Evolutionary conservation across 2,113 vertebrate genomes (phyloP), one percentile per base, ranked within the genome.

Genomic region (Haemorhous mexicanus): DNA sequence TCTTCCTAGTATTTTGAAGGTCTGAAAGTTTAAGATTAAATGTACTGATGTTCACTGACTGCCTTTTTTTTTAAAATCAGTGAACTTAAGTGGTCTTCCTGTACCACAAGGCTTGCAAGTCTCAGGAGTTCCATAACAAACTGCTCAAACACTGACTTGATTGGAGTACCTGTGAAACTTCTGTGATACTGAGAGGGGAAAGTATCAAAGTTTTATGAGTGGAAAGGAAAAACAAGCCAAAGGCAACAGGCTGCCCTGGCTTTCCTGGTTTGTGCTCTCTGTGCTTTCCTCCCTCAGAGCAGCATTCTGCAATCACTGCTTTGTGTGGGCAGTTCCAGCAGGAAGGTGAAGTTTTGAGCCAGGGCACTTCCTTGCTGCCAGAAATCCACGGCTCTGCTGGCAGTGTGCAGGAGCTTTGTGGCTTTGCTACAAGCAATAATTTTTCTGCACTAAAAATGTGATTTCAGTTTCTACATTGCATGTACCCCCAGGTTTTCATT

Each of bases 291-390:
- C 35, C 9, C 4, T 47, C 64, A 5, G 64, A 55, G 69, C 74
- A 87, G 56, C 12, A 0, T 46, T 56, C 56, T 16, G 6, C 81
- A 63, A 0, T 49, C 41, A 12, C 56, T 1, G 6, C 0, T n/a
- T 37, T 43, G 59, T 41, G 33, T 22, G 81, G 80, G 44, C 23
- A 11, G 27, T 14, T 52, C 37, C 62, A 68, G 58, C 85, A 91
- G 82, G 53, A 89, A 35, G 47, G 52, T 62, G 70, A 44, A 26
- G 19, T 64, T 87, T 33, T 79, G 69, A 91, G 53, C 44, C 66
- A 52, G 44, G 30, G n/a, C 77, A 20, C 13, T 47, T 72, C 47
- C n/a, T 44, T 41, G 6, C 58, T 68, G 66, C 72, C 63, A 72
- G 83, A 79, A 79, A 56, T 64, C 21, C 39, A 11, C 2, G 0